Conservation (phyloP, 2,888 invertebrate species). For the Spisula subtruncata region DNA sequence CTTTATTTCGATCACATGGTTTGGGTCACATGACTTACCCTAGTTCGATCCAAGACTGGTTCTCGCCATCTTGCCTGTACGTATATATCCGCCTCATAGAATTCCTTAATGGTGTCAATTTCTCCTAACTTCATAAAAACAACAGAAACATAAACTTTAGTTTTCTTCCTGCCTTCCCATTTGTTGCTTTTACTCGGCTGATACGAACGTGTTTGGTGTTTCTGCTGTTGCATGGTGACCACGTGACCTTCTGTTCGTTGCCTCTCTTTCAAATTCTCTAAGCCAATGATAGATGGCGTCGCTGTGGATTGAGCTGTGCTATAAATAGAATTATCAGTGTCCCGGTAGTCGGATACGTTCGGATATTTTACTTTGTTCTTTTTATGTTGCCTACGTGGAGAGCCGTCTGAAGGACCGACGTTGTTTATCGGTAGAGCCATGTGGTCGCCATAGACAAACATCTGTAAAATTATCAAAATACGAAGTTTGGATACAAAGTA, state of each 20-base stretch:
- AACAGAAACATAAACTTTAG: conserved; percentile 74
- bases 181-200: conserved; percentile 20
- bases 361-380: background rate
- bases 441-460: background rate
- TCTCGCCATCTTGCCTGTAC: conserved; percentile 80
- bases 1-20: no score
- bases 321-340: conserved; percentile 36
- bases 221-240: background rate
- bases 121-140: conserved; percentile 80
- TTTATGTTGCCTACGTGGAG: background rate
- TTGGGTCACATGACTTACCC: conserved; percentile 40
- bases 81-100: conserved; percentile 77
- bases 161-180: conserved; percentile 57
- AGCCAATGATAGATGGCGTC: conserved; percentile 65
- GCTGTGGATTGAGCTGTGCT: conserved; percentile 42
- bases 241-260: conserved; percentile 24
- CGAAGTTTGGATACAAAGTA: no score
- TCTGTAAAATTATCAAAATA: background rate
- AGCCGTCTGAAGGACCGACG: background rate
- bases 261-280: conserved; percentile 61
- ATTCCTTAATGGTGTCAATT: conserved; percentile 80
- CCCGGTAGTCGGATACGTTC: background rate
- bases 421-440: background rate
- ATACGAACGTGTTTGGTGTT: conserved; percentile 1
- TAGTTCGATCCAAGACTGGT: conserved; percentile 68